Evolutionary conservation across 2,113 vertebrate genomes (phyloP).

Genomic region (Arenaria interpres): DNA sequence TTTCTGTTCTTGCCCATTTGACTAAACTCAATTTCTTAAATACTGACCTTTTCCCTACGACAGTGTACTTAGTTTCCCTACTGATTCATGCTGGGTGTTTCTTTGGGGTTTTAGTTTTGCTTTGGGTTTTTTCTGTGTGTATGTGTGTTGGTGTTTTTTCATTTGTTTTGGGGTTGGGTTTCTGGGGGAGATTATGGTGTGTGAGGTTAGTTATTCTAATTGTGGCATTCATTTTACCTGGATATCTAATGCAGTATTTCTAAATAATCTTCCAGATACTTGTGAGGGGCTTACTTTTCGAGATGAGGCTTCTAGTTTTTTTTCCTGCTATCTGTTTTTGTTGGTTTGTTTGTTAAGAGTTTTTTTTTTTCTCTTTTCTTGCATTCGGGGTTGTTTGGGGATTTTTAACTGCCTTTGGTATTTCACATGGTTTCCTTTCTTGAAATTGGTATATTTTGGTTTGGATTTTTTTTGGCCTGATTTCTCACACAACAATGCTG

Average conservation of each 20-base stretch:
- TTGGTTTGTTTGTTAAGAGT: not conserved
- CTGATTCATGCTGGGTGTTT: not conserved
- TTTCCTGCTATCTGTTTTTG: not conserved
- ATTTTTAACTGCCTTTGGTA: not conserved
- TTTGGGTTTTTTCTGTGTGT: not conserved
- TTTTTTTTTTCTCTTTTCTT: not conserved
- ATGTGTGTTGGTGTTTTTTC: not conserved
- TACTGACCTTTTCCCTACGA: not conserved
- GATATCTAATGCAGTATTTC: not conserved
- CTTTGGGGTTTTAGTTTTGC: not conserved
- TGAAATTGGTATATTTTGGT: not conserved
- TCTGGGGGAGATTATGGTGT: rapidly evolving
- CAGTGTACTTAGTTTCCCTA: not conserved
- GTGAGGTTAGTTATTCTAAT: not conserved
- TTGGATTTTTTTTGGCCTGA: not conserved
- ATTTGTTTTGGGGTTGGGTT: not conserved
- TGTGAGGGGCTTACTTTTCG: not conserved
- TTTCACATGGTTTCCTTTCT: not conserved
- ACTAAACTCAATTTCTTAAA: not conserved
- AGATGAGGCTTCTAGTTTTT: not conserved
- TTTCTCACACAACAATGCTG: not conserved
- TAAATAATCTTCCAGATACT: not conserved
- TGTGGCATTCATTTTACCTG: not conserved
- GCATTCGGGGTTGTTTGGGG: not conserved
- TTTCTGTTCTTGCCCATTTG: not conserved